Conservation (phyloP, 2,888 invertebrate genomes). For the Portevinia maculata region DNA sequence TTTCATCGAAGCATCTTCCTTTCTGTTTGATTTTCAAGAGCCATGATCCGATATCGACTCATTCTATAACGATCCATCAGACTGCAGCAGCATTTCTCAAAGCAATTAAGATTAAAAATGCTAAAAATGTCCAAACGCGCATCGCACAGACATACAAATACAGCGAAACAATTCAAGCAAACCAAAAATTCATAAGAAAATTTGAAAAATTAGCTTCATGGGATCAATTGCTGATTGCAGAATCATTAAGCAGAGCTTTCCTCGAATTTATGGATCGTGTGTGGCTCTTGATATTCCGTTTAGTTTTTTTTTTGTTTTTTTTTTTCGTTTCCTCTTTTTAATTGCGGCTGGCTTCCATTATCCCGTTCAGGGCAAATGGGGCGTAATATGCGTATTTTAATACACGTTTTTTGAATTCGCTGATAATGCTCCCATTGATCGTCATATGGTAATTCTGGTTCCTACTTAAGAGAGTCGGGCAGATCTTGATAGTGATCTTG, state of each 20-base stretch:
- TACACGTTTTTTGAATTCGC: constrained; percentile 3
- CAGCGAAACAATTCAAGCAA: constrained; percentile 16
- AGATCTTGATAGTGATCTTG: constrained; percentile 10
- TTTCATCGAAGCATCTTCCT: not conserved
- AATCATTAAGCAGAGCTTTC: constrained; percentile 68
- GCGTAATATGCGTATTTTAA: constrained; percentile 37
- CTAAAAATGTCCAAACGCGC: constrained; percentile 12
- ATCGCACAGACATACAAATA: not conserved
- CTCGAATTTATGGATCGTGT: constrained; percentile 48
- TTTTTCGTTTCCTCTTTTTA: not conserved
- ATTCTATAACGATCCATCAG: constrained; percentile 7
- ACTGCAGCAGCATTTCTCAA: constrained; percentile 32
- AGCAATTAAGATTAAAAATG: constrained; percentile 60
- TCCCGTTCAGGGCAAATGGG: constrained; percentile 42
- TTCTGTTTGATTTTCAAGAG: constrained; percentile 15
- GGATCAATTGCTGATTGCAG: constrained; percentile 69
- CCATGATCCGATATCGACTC: constrained; percentile 12
- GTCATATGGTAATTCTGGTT: constrained; percentile 26
- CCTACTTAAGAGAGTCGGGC: not conserved
- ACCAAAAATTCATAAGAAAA: constrained; percentile 16
- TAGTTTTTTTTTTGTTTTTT: constrained; percentile 1
- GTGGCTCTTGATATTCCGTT: constrained; percentile 49
- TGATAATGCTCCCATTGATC: constrained; percentile 27
- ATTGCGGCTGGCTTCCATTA: constrained; percentile 20
- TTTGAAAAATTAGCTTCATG: constrained; percentile 65